These are phyloP conservation scores for Noturus placidus DNA, from an alignment of 2,113 vertebrate genomes.

Conservation along the genomic window DNA sequence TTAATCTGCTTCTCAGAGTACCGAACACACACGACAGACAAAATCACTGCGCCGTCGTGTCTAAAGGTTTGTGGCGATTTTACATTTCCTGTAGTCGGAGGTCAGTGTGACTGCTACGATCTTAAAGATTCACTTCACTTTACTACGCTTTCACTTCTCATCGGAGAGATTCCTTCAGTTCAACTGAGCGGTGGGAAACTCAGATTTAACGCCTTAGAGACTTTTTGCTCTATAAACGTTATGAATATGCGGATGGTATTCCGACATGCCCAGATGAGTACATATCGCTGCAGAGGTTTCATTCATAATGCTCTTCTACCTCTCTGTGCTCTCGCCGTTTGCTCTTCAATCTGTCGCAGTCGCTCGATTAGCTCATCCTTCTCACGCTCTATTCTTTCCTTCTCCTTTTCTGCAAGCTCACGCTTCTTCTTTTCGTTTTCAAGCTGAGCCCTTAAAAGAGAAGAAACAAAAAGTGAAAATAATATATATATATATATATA, in stretches of 20 bases:
- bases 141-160: neutral
- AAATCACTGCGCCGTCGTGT: neutral
- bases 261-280: neutral
- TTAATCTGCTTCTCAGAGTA: neutral
- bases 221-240: neutral
- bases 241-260: neutral
- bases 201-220: neutral
- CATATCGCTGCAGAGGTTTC: neutral
- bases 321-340: constrained; percentile 94
- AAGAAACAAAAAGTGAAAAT: neutral
- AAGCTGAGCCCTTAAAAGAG: constrained; percentile 81
- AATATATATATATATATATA: too few species aligned
- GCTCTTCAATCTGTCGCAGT: constrained; percentile 90
- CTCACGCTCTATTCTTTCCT: constrained; percentile 93
- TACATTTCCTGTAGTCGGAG: neutral
- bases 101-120: neutral
- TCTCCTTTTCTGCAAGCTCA: constrained; percentile 93
- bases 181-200: neutral
- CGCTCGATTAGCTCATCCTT: constrained; percentile 94
- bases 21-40: neutral
- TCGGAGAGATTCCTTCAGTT: neutral
- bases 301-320: constrained; percentile 65
- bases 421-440: constrained; percentile 98
- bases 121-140: neutral
- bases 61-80: neutral